Evolutionary conservation across 2,888 invertebrate genomes (phyloP).

Genomic region (Volucella zonaria): DNA sequence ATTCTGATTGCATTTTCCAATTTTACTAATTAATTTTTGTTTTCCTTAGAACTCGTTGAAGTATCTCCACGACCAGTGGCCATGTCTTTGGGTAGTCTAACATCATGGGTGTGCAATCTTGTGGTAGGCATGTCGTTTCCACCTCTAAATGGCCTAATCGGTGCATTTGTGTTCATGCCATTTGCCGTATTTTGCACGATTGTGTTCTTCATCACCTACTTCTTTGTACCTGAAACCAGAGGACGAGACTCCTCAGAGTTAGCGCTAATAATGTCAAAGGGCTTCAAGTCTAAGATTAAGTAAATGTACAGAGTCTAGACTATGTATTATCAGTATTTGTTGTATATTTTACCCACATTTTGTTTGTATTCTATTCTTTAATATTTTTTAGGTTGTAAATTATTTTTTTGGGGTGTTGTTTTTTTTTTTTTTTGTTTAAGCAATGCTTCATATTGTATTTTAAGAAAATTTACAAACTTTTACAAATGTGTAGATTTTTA

Average conservation of each 20-base stretch:
- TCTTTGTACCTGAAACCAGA: conserved; percentile 78
- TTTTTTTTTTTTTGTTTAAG: conserved; percentile 13
- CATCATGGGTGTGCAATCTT: conserved; percentile 94
- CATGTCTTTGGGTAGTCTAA: conserved; percentile 92
- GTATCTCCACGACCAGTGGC: conserved; percentile 91
- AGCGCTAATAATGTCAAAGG: conserved; percentile 81
- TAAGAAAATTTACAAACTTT: conserved; percentile 46
- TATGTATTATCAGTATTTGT: background rate
- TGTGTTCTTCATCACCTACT: conserved; percentile 76
- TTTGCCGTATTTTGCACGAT: conserved; percentile 84
- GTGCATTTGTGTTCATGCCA: conserved; percentile 89
- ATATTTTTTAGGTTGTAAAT: conserved; percentile 26
- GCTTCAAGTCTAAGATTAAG: conserved; percentile 83
- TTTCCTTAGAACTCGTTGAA: conserved; percentile 88
- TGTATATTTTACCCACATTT: background rate
- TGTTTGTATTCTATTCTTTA: conserved; percentile 18
- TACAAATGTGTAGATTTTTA: background rate
- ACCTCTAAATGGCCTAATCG: conserved; percentile 85
- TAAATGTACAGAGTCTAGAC: conserved; percentile 36
- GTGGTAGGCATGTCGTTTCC: conserved; percentile 91
- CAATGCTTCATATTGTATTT: conserved; percentile 10
- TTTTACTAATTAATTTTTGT: conserved; percentile 69
- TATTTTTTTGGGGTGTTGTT: conserved; percentile 78
- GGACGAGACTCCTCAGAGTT: conserved; percentile 77
- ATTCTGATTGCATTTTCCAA: background rate